phyloP scores from a whole-genome alignment of 2,797 vertebrate genomes.

The Chloroceryle amazona region DNA sequence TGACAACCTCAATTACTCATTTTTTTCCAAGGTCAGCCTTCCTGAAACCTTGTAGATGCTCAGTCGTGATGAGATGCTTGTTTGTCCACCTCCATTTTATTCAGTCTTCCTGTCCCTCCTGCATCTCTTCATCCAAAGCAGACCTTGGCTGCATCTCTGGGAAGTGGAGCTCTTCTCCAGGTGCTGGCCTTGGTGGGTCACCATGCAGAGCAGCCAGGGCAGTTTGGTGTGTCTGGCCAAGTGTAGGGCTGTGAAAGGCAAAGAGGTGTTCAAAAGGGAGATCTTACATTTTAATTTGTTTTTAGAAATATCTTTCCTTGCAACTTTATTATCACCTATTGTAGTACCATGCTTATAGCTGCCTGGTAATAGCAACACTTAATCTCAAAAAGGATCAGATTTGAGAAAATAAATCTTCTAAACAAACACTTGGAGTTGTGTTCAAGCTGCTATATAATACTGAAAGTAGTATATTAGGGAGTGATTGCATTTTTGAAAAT shows the following conservation, averaged over 20 bases:
- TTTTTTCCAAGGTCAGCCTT: not conserved
- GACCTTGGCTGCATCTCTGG: not conserved
- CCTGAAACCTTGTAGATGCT: not conserved
- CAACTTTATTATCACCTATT: not conserved
- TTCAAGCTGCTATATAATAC: not conserved
- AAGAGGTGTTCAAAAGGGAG: not conserved
- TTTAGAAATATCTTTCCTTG: not conserved
- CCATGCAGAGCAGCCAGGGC: not conserved
- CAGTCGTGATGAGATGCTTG: not conserved
- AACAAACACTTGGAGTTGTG: not conserved
- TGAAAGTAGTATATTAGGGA: not conserved
- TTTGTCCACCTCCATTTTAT: not conserved
- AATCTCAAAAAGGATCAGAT: not conserved
- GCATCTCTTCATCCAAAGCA: not conserved
- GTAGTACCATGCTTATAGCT: not conserved
- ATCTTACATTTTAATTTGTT: not conserved
- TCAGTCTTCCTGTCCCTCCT: not conserved
- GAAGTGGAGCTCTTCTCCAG: not conserved
- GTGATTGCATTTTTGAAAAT: not conserved
- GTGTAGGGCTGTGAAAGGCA: not conserved
- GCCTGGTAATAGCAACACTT: not conserved
- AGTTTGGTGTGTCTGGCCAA: fast-evolving
- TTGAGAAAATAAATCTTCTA: not conserved
- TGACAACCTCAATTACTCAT: not conserved
- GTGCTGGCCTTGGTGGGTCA: not conserved